Percentiles rank a stretch among this genome's conserved stretches.
phyloP scores from a whole-genome alignment of 2,888 invertebrate genomes.

The Patella ulyssiponensis region DNA sequence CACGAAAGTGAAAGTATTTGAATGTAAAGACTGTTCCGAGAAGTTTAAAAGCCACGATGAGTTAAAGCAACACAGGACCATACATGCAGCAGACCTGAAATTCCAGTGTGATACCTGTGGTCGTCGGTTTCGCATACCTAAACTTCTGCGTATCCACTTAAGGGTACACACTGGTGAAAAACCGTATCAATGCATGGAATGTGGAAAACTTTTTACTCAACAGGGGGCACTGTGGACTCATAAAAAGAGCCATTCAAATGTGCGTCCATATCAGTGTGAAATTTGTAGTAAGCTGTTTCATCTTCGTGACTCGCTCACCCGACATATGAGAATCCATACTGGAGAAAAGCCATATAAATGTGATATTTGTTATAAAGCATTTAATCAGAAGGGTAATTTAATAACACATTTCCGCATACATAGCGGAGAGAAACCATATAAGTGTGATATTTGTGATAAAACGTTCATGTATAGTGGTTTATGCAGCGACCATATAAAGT shows the following conservation, averaged over 20 bases:
- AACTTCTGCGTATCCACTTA: neutral
- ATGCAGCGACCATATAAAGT: neutral
- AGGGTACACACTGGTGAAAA: constrained; percentile 33
- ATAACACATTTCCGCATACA: constrained; percentile 8
- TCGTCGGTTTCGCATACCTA: neutral
- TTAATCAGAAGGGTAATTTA: constrained; percentile 13
- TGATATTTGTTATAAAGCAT: constrained; percentile 11
- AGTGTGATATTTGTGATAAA: constrained; percentile 1
- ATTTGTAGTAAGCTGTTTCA: constrained; percentile 5
- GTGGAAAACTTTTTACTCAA: constrained; percentile 13
- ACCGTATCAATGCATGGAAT: constrained; percentile 7
- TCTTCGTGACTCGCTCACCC: neutral
- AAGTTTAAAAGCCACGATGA: neutral
- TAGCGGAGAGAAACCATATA: constrained; percentile 10
- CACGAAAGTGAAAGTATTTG: neutral
- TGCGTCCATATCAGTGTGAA: constrained; percentile 13
- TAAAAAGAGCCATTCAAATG: neutral
- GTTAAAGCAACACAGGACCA: neutral
- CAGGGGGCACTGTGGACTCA: constrained; percentile 1
- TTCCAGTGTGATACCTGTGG: constrained; percentile 7
- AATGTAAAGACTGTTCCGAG: neutral
- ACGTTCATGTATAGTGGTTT: constrained; percentile 9
- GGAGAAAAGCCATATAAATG: constrained; percentile 2
- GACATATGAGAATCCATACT: constrained; percentile 10
- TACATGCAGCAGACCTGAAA: neutral